Evolutionary conservation across 2,888 invertebrate genomes (phyloP).

Genomic region (Andricus curvator): DNA sequence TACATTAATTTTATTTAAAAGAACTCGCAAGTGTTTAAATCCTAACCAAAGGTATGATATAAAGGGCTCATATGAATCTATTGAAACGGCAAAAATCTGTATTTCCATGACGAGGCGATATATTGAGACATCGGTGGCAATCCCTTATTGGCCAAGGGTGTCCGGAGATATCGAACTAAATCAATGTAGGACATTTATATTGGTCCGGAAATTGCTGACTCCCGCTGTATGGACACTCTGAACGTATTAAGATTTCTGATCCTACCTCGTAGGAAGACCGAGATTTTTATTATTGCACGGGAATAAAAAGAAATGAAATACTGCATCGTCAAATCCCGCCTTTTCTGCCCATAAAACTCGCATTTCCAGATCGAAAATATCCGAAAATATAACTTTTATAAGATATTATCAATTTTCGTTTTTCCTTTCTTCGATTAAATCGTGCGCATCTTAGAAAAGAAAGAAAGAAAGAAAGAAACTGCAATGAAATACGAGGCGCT

Average conservation of each 20-base stretch:
- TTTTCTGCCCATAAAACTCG: slow-evolving; percentile 25
- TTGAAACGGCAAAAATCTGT: slow-evolving; percentile 33
- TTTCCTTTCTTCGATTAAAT: slow-evolving; percentile 9
- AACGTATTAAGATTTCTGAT: slow-evolving; percentile 77
- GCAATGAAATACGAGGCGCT: neutral
- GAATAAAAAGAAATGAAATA: slow-evolving; percentile 68
- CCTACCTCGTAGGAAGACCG: slow-evolving; percentile 60
- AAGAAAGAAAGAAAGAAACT: too few species aligned
- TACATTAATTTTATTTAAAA: too few species aligned
- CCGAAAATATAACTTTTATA: neutral
- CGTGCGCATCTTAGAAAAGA: neutral
- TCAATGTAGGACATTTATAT: slow-evolving; percentile 77
- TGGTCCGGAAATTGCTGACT: slow-evolving; percentile 75
- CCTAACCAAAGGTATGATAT: neutral
- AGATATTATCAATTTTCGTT: neutral
- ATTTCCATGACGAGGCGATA: slow-evolving; percentile 54
- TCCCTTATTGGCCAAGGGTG: slow-evolving; percentile 48
- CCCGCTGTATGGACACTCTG: slow-evolving; percentile 50
- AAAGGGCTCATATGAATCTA: neutral
- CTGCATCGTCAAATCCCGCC: slow-evolving; percentile 56
- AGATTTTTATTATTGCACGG: slow-evolving; percentile 73
- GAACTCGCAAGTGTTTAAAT: neutral
- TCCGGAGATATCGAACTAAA: slow-evolving; percentile 65
- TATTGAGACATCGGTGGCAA: slow-evolving; percentile 57
- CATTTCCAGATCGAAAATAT: slow-evolving; percentile 41